Conservation (phyloP, 2,888 invertebrate genomes). For the Dicycla oo region DNA sequence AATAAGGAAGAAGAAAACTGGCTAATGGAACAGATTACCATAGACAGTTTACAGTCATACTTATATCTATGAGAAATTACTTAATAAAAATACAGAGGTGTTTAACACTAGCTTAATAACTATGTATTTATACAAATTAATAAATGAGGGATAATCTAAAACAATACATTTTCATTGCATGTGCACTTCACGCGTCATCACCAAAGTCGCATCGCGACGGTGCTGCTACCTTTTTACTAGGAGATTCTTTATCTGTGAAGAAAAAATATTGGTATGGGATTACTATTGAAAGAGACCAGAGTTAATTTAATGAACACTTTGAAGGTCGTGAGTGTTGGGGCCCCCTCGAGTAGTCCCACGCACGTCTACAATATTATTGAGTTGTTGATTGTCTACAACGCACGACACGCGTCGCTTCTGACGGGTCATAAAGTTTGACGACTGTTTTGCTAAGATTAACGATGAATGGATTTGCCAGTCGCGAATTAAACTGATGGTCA, state of each 20-base stretch:
- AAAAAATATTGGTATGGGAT: background rate
- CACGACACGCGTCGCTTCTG: background rate
- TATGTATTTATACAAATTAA: slow-evolving; percentile 45
- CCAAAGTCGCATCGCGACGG: slow-evolving; percentile 78
- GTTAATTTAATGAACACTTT: background rate
- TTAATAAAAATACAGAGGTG: slow-evolving; percentile 49
- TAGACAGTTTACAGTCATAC: slow-evolving; percentile 33
- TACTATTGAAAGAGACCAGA: background rate
- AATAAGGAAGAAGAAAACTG: slow-evolving; percentile 30
- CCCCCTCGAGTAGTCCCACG: background rate
- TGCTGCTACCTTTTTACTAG: slow-evolving; percentile 67
- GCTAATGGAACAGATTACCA: slow-evolving; percentile 33
- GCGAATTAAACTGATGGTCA: background rate
- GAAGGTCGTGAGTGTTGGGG: background rate
- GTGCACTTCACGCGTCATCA: slow-evolving; percentile 66
- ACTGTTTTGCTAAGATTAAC: background rate
- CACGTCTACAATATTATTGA: background rate
- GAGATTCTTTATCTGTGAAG: slow-evolving; percentile 77
- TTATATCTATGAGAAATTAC: slow-evolving; percentile 45
- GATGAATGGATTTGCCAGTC: background rate
- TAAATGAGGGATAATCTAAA: slow-evolving; percentile 46
- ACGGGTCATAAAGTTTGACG: background rate
- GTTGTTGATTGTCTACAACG: background rate
- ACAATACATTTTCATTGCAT: slow-evolving; percentile 19
- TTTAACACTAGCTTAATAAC: slow-evolving; percentile 49